Percentiles rank a stretch among this genome's conserved stretches.
phyloP scores from a whole-genome alignment of 2,797 vertebrate species.

The Eulemur albifrons region DNA sequence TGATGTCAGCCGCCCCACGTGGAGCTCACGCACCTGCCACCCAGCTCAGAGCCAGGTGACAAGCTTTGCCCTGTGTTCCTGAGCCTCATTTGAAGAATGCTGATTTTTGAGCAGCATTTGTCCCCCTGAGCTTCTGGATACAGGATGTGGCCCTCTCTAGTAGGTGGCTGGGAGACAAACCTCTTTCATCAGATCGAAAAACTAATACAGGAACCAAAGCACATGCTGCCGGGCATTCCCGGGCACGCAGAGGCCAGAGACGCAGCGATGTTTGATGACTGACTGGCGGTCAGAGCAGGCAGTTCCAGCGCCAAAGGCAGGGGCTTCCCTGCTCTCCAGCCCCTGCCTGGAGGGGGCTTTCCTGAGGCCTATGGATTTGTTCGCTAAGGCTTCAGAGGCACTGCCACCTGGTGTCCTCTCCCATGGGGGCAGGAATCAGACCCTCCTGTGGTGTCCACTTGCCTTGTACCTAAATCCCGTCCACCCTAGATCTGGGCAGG shows the following conservation, averaged over 20 bases:
- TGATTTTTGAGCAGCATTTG: neutral
- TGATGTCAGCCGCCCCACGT: neutral
- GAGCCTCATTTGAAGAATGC: neutral
- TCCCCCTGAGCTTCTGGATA: neutral
- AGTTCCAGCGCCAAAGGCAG: neutral
- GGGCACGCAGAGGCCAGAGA: neutral
- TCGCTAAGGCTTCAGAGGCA: neutral
- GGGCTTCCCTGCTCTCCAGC: neutral
- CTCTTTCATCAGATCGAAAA: conserved; percentile 52
- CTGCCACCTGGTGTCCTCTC: neutral
- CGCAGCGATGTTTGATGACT: neutral
- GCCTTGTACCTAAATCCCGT: neutral
- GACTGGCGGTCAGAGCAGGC: neutral
- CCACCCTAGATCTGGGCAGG: neutral
- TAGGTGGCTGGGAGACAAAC: neutral
- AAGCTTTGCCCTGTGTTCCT: neutral
- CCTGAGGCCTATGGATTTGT: neutral
- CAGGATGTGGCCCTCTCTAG: neutral
- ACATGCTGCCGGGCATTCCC: neutral
- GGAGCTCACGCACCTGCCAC: neutral
- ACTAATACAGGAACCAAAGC: conserved; percentile 17
- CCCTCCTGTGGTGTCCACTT: neutral
- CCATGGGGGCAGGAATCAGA: neutral
- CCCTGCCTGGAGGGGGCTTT: neutral
- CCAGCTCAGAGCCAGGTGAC: neutral